Base-by-base conservation (phyloP, 2,888 invertebrate genomes). In the Callinectes sapidus region DNA sequence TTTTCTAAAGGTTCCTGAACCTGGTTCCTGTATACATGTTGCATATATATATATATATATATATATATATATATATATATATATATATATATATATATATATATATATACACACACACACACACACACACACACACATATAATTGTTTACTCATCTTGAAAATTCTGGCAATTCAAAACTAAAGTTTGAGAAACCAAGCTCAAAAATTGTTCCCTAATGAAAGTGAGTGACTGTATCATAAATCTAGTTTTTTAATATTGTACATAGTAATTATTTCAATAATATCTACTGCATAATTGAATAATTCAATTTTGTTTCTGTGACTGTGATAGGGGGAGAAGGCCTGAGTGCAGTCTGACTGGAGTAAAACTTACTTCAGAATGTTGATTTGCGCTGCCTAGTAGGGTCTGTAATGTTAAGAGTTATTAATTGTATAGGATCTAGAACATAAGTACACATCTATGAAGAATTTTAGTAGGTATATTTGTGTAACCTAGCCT, bases 31-130 rank as follows among this genome's bases (percentile, higher is more conserved):
- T 48, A 10, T 48, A 10, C 10, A 10, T 48, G 48, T 48, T n/a
- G 42, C n/a, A 55, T n/a, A 55, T 54, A 55, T n/a, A 88, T 54
- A 88, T 55, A 55, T 88, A 88, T 55, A 88, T 88, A 88, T 88
- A 88, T 88, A 55, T 88, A 88, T 88, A 55, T 88, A 88, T 88
- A 88, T 88, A 88, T 88, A 88, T 88, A 88, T 88, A 54, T 54
- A 88, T 88, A 88, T 54, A 88, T 88, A 88, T 88, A 88, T 88
- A 88, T n/a, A 88, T 28, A 88, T n/a, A 88, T 35, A 61, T 35
- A 89, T 1, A 89, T 35, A 89, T 32, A 89, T 66, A 61, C 23
- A 89, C 14, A 89, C 23, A 89, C n/a, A 89, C 23, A 77, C 6
- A 61, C 6, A 61, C 6, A 88, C 16, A 88, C n/a, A 54, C n/a